phyloP scores from a whole-genome alignment of 2,113 vertebrate species.

The Dissostichus mawsoni region DNA sequence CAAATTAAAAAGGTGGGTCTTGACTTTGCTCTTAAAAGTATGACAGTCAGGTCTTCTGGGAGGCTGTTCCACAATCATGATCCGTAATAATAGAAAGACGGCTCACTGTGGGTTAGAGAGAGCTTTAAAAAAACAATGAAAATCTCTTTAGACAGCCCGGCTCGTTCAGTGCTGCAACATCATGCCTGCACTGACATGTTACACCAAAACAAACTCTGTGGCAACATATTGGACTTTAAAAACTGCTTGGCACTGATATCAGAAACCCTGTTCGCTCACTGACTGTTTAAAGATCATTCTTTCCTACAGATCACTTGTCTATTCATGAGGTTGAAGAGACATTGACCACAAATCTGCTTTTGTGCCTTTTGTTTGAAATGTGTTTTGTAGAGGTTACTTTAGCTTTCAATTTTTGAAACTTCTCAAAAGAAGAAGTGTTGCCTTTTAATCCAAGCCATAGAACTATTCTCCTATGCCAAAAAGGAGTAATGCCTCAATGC shows the following conservation, averaged over 20 bases:
- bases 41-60: no score
- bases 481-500: background rate
- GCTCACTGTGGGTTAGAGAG: no score
- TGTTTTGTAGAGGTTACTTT: background rate
- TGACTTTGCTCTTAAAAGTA: no score
- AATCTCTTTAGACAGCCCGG: background rate
- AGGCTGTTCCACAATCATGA: no score
- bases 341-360: background rate
- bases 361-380: background rate
- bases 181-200: background rate
- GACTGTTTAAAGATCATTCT: background rate
- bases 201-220: conserved; percentile 3
- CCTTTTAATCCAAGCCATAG: background rate
- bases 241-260: no score
- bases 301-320: conserved; percentile 1
- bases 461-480: background rate
- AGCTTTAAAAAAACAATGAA: no score
- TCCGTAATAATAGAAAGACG: no score
- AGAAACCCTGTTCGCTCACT: no score
- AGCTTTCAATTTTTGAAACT: background rate
- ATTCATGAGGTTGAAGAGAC: conserved; percentile 18
- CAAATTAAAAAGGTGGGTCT: no score
- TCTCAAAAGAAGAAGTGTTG: background rate
- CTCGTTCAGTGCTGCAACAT: background rate
- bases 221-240: background rate